These are phyloP conservation scores for Atractosteus spatula DNA, from an alignment of 2,113 vertebrate species.

Conservation along the genomic window DNA sequence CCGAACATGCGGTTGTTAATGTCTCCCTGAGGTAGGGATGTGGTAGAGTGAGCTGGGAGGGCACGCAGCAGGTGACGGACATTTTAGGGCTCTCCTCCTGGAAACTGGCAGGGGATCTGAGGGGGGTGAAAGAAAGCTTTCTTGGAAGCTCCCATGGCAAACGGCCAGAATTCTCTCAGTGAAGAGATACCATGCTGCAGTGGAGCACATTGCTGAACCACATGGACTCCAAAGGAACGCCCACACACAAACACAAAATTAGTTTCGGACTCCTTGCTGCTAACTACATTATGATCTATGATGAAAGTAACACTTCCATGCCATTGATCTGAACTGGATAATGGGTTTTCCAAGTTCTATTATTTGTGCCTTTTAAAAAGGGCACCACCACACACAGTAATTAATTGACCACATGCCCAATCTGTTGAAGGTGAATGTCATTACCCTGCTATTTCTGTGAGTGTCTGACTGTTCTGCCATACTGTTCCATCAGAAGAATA, in stretches of 20 bases:
- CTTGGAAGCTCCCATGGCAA: conserved; percentile 30
- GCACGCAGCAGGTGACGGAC: conserved; percentile 30
- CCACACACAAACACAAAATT: background rate
- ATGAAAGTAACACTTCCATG: no score
- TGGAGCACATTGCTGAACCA: conserved; percentile 25
- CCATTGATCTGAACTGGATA: no score
- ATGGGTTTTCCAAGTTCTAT: no score
- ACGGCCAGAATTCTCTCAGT: conserved; percentile 29
- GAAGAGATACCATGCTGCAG: conserved; percentile 26
- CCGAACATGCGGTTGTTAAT: conserved; percentile 31
- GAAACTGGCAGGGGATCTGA: conserved; percentile 39
- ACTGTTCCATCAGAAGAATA: no score
- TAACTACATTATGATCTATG: no score
- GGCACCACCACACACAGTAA: no score
- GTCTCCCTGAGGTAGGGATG: conserved; percentile 22
- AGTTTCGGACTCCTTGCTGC: no score
- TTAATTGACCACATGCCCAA: no score
- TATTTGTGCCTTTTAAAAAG: no score
- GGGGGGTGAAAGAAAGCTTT: conserved; percentile 31
- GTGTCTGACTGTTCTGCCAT: no score
- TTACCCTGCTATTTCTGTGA: no score
- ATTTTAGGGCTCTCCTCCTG: conserved; percentile 29
- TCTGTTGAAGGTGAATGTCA: no score
- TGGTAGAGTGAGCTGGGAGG: conserved; percentile 24
- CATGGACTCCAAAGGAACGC: conserved; percentile 13